Conservation (phyloP, 2,888 invertebrate genomes). For the Aleiodes testaceus region DNA sequence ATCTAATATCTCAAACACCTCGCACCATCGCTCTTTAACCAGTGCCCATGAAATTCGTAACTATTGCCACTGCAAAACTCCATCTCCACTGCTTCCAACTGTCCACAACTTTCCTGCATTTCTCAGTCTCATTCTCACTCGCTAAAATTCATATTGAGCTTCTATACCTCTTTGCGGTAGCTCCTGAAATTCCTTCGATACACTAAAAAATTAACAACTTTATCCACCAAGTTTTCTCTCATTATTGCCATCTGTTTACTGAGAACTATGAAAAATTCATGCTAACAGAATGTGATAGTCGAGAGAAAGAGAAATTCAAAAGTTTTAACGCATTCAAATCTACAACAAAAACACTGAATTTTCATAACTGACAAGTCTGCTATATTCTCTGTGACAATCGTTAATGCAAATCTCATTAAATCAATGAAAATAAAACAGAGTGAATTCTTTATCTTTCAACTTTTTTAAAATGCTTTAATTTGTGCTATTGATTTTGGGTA, state of each 20-base stretch:
- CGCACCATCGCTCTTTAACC: slow-evolving; percentile 56
- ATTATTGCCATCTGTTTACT: slow-evolving; percentile 27
- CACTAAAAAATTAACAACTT: slow-evolving; percentile 22
- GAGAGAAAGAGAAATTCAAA: not conserved
- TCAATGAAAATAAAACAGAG: not conserved
- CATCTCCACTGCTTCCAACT: slow-evolving; percentile 21
- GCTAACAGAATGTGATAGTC: slow-evolving; percentile 9
- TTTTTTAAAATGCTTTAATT: not conserved
- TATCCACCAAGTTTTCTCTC: slow-evolving; percentile 7
- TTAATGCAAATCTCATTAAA: slow-evolving; percentile 8
- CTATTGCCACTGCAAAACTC: slow-evolving; percentile 54
- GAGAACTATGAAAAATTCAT: slow-evolving; percentile 22
- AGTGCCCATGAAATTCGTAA: slow-evolving; percentile 57
- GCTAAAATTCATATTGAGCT: slow-evolving; percentile 9
- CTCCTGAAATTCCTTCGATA: slow-evolving; percentile 17
- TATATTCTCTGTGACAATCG: not conserved
- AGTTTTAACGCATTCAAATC: not conserved
- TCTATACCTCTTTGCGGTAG: not conserved
- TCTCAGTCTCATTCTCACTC: slow-evolving; percentile 6
- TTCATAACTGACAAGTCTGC: not conserved
- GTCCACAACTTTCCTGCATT: slow-evolving; percentile 19
- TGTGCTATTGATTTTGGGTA: not conserved
- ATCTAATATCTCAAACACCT: slow-evolving; percentile 67
- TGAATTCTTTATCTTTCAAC: slow-evolving; percentile 20
- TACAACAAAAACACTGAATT: not conserved